Evolutionary conservation across 1,140 invertebrate genomes (phyloP), one percentile per base, ranked within the genome.

Genomic region (Scaptomyza graminum): DNA sequence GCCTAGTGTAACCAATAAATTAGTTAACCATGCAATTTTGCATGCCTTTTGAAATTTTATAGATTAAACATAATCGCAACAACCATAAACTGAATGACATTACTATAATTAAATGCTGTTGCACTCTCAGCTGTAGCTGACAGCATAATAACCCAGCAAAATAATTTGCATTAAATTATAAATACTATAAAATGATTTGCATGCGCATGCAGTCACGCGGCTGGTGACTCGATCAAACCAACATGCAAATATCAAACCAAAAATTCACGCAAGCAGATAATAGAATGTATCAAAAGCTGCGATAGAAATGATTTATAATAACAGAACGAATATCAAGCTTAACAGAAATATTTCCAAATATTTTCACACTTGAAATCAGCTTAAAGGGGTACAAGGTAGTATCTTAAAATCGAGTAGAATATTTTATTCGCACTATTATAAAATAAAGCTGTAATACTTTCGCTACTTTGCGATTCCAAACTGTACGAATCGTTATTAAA

Each of bases 101-200:
- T 2, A 9, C 31, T 49, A 63, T 71, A 54, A 63, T 80, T 52
- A 82, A 82, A 74, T 74, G 66, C 68, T 62, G 62, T 57, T 60
- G 37, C 50, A 66, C 52, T 69, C 7, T 43, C 56, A 7, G n/a
- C 46, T 68, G 51, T 61, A 66, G 52, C 65, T 85, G 81, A 81
- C 82, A 84, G 81, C 82, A 75, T 87, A 87, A 85, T 78, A 82
- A 82, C 74, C 6, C 31, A 34, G 31, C 31, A 54, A 57, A 64
- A 61, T 66, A 78, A 85, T 85, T 87, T 72, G 75, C 74, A 85
- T 82, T 63, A 56, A 82, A 78, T 85, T 85, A 84, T 39, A 81
- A 57, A 68, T 75, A 63, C 31, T 34, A 8, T 9, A 34, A 1
- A 34, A 8, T 34, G 49, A 75, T 78, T 88, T 76, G 55, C 81